Evolutionary conservation across 2,888 invertebrate genomes (phyloP).

Genomic region (Iselma pallidipennis): DNA sequence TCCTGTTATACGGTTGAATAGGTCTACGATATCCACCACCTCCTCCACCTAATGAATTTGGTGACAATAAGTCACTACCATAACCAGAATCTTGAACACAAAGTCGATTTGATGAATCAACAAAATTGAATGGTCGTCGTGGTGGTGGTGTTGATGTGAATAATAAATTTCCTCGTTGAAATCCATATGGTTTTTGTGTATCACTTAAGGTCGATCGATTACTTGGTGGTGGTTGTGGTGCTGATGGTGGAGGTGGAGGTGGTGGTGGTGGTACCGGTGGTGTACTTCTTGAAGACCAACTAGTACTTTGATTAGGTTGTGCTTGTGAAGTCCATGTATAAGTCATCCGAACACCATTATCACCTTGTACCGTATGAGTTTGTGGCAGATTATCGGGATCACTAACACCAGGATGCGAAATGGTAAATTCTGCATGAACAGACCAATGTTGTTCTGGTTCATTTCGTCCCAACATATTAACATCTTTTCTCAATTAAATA

Average conservation of each 20-base stretch:
- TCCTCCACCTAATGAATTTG: conserved; percentile 49
- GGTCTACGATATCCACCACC: conserved; percentile 44
- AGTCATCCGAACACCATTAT: conserved; percentile 61
- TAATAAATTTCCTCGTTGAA: conserved; percentile 59
- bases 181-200: conserved; percentile 48
- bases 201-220: conserved; percentile 10
- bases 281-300: conserved; percentile 21
- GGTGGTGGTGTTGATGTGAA: conserved; percentile 59
- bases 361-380: conserved; percentile 53
- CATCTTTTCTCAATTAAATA: conserved; percentile 2
- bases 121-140: conserved; percentile 29
- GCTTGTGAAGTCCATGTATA: conserved; percentile 57
- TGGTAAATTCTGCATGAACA: conserved; percentile 70
- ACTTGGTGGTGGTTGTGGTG: conserved; percentile 5
- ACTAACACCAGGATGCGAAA: conserved; percentile 57
- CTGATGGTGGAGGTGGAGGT: conserved; percentile 7
- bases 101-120: background rate
- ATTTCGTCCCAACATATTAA: conserved; percentile 28
- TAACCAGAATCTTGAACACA: conserved; percentile 52
- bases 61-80: conserved; percentile 60
- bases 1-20: conserved; percentile 54
- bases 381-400: conserved; percentile 53
- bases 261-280: conserved; percentile 24
- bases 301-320: conserved; percentile 13
- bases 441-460: conserved; percentile 66